Evolutionary conservation across 1,140 invertebrate genomes (phyloP), one percentile per base, ranked within the genome.

Genomic region (Stegodyphus dumicola): DNA sequence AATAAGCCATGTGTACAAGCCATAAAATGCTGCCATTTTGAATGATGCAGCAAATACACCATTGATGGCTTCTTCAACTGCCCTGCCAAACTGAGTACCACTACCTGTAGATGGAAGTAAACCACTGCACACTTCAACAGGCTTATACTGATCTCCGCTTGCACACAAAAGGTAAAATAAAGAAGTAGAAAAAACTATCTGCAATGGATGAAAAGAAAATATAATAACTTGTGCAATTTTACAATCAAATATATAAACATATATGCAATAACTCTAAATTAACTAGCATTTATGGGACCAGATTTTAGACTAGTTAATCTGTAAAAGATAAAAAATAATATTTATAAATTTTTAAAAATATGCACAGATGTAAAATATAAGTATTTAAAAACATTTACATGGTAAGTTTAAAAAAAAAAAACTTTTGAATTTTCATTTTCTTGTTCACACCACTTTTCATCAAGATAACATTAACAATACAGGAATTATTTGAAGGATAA

Each of bases 21-120:
- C 98, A 90, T 99, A 99, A 91, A 99, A 99, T 0, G 95, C 93
- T 6, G 97, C 95, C 93, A 99, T 97, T 92, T 99, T 99, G 86
- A 99, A 95, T 1, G 97, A 98, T 0, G 97, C 97, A 67, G 95
- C 94, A 89, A 99, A 97, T 5, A 99, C 96, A 60, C 93, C 92
- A 70, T 93, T 93, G n/a, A 95, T 92, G 3, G 94, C 93, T 87
- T 93, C 92, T 88, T 94, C 93, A 5, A 88, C 87, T n/a, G 96
- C 96, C 70, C 94, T 92, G 2, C 95, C 96, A 87, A 97, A 93
- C 88, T 93, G 93, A 52, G 85, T 89, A 6, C 88, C 89, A 65
- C 67, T 85, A 13, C 94, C 93, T 89, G 93, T 92, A 88, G 92
- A 92, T 60, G 95, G 95, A 88, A 94, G 95, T 67, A 96, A 93